Conservation (phyloP, 2,113 vertebrate species). For the Vimba vimba region DNA sequence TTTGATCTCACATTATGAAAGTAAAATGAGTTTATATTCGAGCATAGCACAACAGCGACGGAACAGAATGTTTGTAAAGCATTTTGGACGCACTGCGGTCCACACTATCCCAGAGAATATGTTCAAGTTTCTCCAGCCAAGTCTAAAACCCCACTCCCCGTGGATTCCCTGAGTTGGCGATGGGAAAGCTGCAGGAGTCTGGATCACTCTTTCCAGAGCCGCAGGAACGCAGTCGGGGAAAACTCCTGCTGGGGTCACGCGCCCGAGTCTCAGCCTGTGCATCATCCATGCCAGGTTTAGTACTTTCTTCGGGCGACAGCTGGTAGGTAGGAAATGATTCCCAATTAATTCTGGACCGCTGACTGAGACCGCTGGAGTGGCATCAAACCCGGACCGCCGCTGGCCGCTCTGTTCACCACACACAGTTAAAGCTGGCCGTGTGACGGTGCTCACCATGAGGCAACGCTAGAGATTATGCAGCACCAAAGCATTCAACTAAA, state of each 20-base stretch:
- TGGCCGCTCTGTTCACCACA: not conserved
- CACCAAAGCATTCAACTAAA: not conserved
- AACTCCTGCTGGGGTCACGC: constrained; percentile 41
- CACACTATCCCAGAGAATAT: not conserved
- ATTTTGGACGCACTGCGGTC: not conserved
- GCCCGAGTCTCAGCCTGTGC: constrained; percentile 43
- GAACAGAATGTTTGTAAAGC: not conserved
- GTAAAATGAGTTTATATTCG: not conserved
- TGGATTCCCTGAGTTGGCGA: constrained; percentile 67
- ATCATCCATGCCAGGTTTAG: constrained; percentile 23
- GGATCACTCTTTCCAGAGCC: constrained; percentile 61
- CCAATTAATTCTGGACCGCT: not conserved
- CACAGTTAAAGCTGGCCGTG: no score
- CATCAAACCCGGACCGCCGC: not conserved
- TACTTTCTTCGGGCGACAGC: constrained; percentile 14
- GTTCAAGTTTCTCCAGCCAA: constrained; percentile 1
- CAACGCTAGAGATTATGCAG: not conserved
- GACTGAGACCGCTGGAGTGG: constrained; percentile 8
- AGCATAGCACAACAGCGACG: not conserved
- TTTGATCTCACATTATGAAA: not conserved
- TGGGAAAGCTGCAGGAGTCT: constrained; percentile 67
- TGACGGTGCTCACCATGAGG: not conserved
- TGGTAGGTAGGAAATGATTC: constrained; percentile 9
- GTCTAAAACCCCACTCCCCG: not conserved
- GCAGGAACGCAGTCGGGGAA: not conserved